A percentile compares a stretch with the other conserved stretches of the same genome.
Evolutionary conservation across 2,888 invertebrate species (phyloP).

Genomic region (Dioctria linearis): DNA sequence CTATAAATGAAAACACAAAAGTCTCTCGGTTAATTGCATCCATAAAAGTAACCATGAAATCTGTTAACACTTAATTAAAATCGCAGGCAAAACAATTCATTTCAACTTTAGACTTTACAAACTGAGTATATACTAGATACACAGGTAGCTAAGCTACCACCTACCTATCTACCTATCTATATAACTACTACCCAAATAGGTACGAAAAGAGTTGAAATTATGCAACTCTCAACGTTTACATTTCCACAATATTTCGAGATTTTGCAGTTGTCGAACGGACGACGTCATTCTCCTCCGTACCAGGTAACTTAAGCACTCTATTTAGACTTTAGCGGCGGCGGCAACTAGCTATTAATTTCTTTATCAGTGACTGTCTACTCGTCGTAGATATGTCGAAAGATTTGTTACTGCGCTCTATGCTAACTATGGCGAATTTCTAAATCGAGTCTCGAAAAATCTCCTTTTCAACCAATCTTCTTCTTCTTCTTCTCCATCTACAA

Average conservation of each 20-base stretch:
- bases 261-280: constrained; percentile 3
- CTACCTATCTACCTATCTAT: neutral
- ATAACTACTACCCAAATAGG: neutral
- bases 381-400: constrained; percentile 9
- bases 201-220: constrained; percentile 13
- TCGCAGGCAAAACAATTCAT: constrained; percentile 1
- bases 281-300: constrained; percentile 16
- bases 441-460: neutral
- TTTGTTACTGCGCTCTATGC: constrained; percentile 25
- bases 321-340: constrained; percentile 22
- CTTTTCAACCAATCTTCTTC: neutral
- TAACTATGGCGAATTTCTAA: constrained; percentile 20
- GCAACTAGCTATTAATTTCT: constrained; percentile 37
- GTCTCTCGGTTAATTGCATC: neutral
- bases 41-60: constrained; percentile 3
- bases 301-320: constrained; percentile 32
- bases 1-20: too few relatives aligned
- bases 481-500: neutral
- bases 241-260: constrained; percentile 25
- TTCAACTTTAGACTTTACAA: neutral
- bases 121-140: too few relatives aligned
- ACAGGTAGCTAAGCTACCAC: neutral
- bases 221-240: constrained; percentile 13
- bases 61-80: neutral
- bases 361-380: constrained; percentile 35